A percentile compares a stretch with the other conserved stretches of the same genome.
phyloP scores from a whole-genome alignment of 2,888 invertebrate genomes.

The Aromia moschata region DNA sequence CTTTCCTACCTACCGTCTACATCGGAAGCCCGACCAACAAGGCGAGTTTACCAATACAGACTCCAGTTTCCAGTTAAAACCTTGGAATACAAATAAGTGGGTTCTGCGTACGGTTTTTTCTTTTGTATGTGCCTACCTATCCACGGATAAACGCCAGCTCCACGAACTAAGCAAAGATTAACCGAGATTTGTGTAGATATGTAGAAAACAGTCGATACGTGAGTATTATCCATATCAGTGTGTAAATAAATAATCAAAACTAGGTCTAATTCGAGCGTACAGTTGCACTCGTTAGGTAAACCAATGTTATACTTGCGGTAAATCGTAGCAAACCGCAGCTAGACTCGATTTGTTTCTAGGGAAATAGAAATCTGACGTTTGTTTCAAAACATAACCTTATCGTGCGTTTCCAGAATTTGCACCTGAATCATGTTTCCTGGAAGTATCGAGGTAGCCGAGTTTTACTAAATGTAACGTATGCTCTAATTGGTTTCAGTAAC shows the following conservation, averaged over 20 bases:
- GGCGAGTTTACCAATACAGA: conserved; percentile 10
- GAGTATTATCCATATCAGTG: not conserved
- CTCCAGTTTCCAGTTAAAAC: not conserved
- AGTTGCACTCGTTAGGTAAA: too few species aligned
- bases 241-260: not conserved
- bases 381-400: conserved; percentile 31
- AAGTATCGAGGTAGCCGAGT: not conserved
- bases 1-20: not conserved
- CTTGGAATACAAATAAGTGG: conserved; percentile 10
- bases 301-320: too few species aligned
- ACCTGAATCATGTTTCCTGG: not conserved
- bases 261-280: not conserved
- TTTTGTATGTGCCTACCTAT: not conserved
- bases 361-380: conserved; percentile 9
- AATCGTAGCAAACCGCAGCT: too few species aligned
- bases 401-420: conserved; percentile 16
- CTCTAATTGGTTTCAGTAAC: not conserved
- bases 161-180: conserved; percentile 5
- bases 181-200: conserved; percentile 5
- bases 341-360: not conserved
- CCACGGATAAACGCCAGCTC: not conserved
- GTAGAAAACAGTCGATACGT: conserved; percentile 17
- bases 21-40: conserved; percentile 9
- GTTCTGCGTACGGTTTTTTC: conserved; percentile 1
- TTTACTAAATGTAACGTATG: not conserved